phyloP scores from a whole-genome alignment of 2,888 invertebrate species.

The Limnephilus marmoratus region DNA sequence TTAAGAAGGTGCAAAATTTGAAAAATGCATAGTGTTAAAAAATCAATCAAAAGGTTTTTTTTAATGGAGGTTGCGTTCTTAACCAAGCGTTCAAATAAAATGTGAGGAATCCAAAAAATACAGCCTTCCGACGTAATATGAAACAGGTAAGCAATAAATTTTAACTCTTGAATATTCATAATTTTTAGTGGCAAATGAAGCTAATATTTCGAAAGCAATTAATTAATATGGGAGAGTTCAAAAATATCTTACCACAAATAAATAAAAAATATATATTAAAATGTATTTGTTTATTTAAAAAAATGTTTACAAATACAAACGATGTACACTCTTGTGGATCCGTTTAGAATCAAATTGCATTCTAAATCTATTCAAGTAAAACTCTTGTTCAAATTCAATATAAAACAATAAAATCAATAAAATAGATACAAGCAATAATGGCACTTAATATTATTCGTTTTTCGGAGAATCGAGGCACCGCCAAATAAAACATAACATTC shows the following conservation, averaged over 20 bases:
- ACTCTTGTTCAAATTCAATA: slow-evolving; percentile 21
- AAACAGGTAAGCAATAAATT: not conserved
- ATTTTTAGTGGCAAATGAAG: not conserved
- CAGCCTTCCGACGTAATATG: not conserved
- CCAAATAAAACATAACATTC: not conserved
- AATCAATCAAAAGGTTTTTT: not conserved
- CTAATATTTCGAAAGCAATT: not conserved
- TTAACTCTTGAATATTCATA: not conserved
- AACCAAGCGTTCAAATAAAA: slow-evolving; percentile 10
- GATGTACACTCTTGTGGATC: slow-evolving; percentile 25
- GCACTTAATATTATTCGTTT: not conserved
- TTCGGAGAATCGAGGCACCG: not conserved
- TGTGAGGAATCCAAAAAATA: not conserved
- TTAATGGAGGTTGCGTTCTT: slow-evolving; percentile 10
- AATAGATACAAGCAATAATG: slow-evolving; percentile 13
- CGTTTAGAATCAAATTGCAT: slow-evolving; percentile 1
- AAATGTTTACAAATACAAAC: slow-evolving; percentile 36
- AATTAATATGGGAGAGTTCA: not conserved
- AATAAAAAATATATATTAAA: not conserved
- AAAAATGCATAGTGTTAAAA: not conserved
- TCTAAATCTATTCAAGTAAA: slow-evolving; percentile 18
- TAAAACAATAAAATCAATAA: slow-evolving; percentile 23
- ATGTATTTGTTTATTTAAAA: slow-evolving; percentile 38
- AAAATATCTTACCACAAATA: not conserved
- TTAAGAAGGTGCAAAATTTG: not conserved